phyloP scores from a whole-genome alignment of 2,888 invertebrate genomes.

The Sphaerophoria rueppellii region DNA sequence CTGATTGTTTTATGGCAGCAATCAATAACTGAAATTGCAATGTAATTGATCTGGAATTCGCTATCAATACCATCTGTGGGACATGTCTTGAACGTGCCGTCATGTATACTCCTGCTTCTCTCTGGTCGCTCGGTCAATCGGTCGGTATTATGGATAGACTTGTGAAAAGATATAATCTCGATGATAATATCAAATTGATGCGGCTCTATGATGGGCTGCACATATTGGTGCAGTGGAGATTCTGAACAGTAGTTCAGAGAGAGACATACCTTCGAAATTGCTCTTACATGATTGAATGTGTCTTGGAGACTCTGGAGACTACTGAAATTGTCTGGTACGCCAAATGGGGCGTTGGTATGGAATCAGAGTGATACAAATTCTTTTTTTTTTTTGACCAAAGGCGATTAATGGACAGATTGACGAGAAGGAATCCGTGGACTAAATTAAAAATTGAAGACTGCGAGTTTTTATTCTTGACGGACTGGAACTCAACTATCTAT shows the following conservation, averaged over 20 bases:
- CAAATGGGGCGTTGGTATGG: slow-evolving; percentile 51
- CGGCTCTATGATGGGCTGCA: slow-evolving; percentile 45
- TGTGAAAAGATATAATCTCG: slow-evolving; percentile 36
- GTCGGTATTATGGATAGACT: slow-evolving; percentile 43
- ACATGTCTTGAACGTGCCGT: slow-evolving; percentile 32
- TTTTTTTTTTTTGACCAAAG: slow-evolving; percentile 27
- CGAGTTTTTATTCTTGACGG: too few relatives aligned
- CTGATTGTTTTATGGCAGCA: slow-evolving; percentile 71
- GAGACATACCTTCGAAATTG: slow-evolving; percentile 58
- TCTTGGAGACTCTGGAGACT: neutral
- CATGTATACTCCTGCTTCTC: slow-evolving; percentile 36
- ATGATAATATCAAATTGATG: slow-evolving; percentile 39
- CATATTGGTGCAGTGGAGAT: neutral
- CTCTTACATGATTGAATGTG: slow-evolving; percentile 58
- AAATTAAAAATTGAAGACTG: too few relatives aligned
- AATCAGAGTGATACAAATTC: slow-evolving; percentile 24
- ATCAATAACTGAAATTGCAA: slow-evolving; percentile 72
- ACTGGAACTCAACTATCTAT: too few relatives aligned
- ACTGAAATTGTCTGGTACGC: neutral
- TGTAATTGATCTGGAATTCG: slow-evolving; percentile 69
- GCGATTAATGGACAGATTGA: slow-evolving; percentile 24
- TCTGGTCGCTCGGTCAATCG: neutral
- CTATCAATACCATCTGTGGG: slow-evolving; percentile 54
- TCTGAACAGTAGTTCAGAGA: slow-evolving; percentile 55
- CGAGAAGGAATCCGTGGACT: too few relatives aligned